phyloP scores from a whole-genome alignment of 2,797 vertebrate genomes.

The Galagoides demidoff region DNA sequence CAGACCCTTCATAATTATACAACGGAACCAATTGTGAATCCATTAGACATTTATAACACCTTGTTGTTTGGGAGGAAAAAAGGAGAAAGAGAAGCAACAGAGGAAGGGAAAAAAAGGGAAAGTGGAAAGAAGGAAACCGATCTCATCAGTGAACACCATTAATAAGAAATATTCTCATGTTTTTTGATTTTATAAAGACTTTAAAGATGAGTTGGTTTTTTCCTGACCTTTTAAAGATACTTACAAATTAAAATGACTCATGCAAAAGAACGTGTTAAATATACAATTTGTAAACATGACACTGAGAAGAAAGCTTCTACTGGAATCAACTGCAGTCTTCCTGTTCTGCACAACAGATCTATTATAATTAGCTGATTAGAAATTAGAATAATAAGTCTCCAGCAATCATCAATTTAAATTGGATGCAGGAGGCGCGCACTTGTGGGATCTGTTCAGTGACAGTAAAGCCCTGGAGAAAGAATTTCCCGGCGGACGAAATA shows the following conservation, averaged over 20 bases:
- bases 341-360: conserved; percentile 53
- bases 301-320: neutral
- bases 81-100: neutral
- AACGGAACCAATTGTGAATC: neutral
- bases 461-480: conserved; percentile 66
- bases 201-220: conserved; percentile 18
- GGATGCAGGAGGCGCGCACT: conserved; percentile 65
- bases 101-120: neutral
- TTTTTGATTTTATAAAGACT: conserved; percentile 11
- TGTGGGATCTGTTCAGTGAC: conserved; percentile 43
- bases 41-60: neutral
- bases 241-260: neutral
- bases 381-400: conserved; percentile 71
- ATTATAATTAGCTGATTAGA: conserved; percentile 74
- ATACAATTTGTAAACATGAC: conserved; percentile 44
- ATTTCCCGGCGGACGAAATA: conserved; percentile 82
- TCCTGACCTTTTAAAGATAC: conserved; percentile 16
- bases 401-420: conserved; percentile 77
- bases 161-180: neutral
- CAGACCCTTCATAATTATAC: neutral
- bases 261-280: conserved; percentile 16
- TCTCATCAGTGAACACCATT: neutral
- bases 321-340: neutral
- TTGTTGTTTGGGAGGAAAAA: neutral
- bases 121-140: neutral